Percentiles rank a stretch among this genome's conserved stretches.
These are phyloP conservation scores for Lithophane ornitopus DNA, from an alignment of 2,888 invertebrate genomes.

Conservation along the genomic window DNA sequence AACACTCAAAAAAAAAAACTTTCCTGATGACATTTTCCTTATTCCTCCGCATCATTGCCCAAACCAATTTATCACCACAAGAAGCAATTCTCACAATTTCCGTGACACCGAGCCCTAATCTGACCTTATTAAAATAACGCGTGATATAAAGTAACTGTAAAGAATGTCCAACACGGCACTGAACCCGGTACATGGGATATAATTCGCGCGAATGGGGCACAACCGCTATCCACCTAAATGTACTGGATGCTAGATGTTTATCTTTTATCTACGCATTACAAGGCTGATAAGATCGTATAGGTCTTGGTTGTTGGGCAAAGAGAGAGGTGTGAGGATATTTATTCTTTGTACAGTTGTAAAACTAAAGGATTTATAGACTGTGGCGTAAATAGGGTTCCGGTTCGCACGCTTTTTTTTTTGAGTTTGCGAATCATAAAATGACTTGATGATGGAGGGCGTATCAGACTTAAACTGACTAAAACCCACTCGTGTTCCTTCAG, in stretches of 20 bases:
- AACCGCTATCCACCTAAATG: constrained; percentile 71
- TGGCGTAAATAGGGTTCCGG: too few species aligned
- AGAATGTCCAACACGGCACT: constrained; percentile 66
- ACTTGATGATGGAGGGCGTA: too few species aligned
- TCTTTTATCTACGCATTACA: constrained; percentile 54
- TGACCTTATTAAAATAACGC: constrained; percentile 57
- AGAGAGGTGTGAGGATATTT: constrained; percentile 6
- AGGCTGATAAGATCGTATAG: constrained; percentile 44
- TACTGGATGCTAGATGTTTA: constrained; percentile 53
- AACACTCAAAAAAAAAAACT: too few species aligned
- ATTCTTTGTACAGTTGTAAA: not conserved
- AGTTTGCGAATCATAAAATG: too few species aligned
- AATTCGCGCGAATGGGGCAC: constrained; percentile 62
- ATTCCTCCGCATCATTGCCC: too few species aligned
- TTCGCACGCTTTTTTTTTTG: too few species aligned
- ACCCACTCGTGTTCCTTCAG: too few species aligned
- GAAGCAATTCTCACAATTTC: constrained; percentile 44
- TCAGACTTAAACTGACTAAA: too few species aligned
- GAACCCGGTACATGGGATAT: constrained; percentile 66
- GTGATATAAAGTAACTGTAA: constrained; percentile 60
- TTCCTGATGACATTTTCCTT: too few species aligned
- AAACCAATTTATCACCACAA: not conserved
- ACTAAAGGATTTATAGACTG: too few species aligned
- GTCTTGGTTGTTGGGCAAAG: not conserved
- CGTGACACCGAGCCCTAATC: constrained; percentile 16